These are phyloP conservation scores for Periophthalmus modestus DNA, from an alignment of 2,113 vertebrate species.

Conservation along the genomic window DNA sequence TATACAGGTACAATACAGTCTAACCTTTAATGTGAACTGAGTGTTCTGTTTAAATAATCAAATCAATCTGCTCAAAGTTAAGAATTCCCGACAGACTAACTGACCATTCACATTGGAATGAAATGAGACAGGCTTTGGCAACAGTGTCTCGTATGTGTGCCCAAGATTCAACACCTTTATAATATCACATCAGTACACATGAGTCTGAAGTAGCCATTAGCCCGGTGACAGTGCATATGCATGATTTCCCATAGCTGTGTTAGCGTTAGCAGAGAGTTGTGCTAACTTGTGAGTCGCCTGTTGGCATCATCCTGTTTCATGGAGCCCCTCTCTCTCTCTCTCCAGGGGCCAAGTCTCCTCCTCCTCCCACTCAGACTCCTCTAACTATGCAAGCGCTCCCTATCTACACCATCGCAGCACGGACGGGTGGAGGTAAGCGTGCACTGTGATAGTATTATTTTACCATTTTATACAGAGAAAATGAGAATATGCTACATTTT, in stretches of 20 bases:
- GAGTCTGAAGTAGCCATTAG: too few relatives aligned
- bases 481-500: background rate
- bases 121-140: too few relatives aligned
- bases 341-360: conserved; percentile 23
- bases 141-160: too few relatives aligned
- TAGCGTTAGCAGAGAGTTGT: background rate
- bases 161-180: too few relatives aligned
- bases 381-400: conserved; percentile 14
- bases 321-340: conserved; percentile 29
- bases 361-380: conserved; percentile 19
- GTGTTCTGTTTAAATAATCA: too few relatives aligned
- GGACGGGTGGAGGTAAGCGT: conserved; percentile 19
- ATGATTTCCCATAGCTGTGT: background rate
- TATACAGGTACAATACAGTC: too few relatives aligned
- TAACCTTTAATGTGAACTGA: too few relatives aligned
- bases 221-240: too few relatives aligned
- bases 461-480: background rate
- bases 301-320: conserved; percentile 49
- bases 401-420: accelerated
- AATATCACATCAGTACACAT: too few relatives aligned
- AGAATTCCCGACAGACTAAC: too few relatives aligned
- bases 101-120: too few relatives aligned
- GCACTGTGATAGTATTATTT: conserved; percentile 24
- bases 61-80: too few relatives aligned
- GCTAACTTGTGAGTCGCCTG: conserved; percentile 37